Base-by-base conservation (phyloP, 1,140 invertebrate genomes). In the Schlechtendalia chinensis region DNA sequence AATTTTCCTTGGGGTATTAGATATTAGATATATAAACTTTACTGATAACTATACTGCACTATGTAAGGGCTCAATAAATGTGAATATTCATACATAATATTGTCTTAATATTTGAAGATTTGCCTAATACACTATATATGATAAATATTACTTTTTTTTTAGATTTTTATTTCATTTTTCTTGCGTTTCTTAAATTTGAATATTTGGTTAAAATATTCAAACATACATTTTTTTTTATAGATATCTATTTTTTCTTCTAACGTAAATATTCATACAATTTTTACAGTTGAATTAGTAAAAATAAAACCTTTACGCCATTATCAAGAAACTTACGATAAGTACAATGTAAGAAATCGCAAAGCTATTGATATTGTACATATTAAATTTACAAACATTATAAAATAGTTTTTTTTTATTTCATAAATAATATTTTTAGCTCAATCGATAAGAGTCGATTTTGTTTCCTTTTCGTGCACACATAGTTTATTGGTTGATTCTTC, bases 401-500 rank as follows among this genome's bases (percentile, higher is more conserved):
- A 65, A 8, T 17, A 29, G 24, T 61, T 61, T 61, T 61, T 61
- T 61, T 17, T 17, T 61, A 27, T 61, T 27, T 61, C 17, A 5
- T 5, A 5, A 27, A 63, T 63, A 63, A 17, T 32, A 63, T 24
- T 67, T 69, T 50, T n/a, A 47, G 22, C n/a, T 74, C 17, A 74
- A 29, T 74, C 11, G 27, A 74, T 74, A n/a, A 74, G 17, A 56
- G 71, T 74, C 10, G 71, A 74, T 74, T 74, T 74, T 74, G 53
- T 74, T 56, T 74, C 71, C 71, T 22, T 19, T 12, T 74, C 71
- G n/a, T 24, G 53, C 29, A 27, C 27, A 58, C 71, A 32, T 0
- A 22, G n/a, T 56, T 74, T 54, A 74, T 56, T 50, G 16, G 71
- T 54, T n/a, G 19, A 32, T 74, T 56, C 27, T 32, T 29, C 27